Base-by-base conservation (phyloP, 2,888 invertebrate genomes). In the Parasteatoda lunata region DNA sequence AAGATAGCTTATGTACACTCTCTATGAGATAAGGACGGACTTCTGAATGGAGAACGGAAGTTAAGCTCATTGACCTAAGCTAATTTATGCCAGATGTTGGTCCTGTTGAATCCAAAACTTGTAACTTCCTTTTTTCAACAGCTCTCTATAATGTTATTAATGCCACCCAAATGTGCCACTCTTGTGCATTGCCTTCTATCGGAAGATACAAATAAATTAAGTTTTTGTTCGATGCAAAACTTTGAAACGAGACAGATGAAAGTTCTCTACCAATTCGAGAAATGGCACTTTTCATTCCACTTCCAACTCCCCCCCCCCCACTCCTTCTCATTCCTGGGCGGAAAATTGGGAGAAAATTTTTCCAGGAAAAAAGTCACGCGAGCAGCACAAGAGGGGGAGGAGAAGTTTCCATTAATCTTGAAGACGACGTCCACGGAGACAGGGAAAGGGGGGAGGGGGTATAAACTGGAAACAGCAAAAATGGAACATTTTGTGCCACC, bases 291-390 rank as follows among this genome's bases (percentile, higher is more conserved):
- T 15, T 52, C 72, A 30, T 30, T 9, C 15, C 72, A 45, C 15
- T 54, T 54, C 54, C 54, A 51, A 15, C n/a, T 54, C 9, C 52
- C 54, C 9, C 7, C 5, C 5, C 6, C 9, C 72, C 45, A 45
- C 48, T 45, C 30, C 30, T 30, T 30, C 30, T 30, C 9, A 59
- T 59, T 59, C n/a, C 4, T 9, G n/a, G n/a, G 11, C 59, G 59
- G 59, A 70, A 69, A 82, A 82, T 69, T 75, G 75, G 51, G 65
- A 48, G 77, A 64, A 47, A 83, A 84, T 76, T 76, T 71, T 72
- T 47, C 70, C 49, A 64, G 68, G 65, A 13, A 30, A 13, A 65
- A 72, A 77, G 83, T 77, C 83, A 84, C 83, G 83, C 83, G 72
- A 84, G 64, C 30, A 47, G 30, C 47, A 48, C 47, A 64, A 30